A percentile compares a stretch with the other conserved stretches of the same genome.
These are phyloP conservation scores for Emydura subglobosa DNA, from an alignment of 2,113 vertebrate species.

Conservation along the genomic window DNA sequence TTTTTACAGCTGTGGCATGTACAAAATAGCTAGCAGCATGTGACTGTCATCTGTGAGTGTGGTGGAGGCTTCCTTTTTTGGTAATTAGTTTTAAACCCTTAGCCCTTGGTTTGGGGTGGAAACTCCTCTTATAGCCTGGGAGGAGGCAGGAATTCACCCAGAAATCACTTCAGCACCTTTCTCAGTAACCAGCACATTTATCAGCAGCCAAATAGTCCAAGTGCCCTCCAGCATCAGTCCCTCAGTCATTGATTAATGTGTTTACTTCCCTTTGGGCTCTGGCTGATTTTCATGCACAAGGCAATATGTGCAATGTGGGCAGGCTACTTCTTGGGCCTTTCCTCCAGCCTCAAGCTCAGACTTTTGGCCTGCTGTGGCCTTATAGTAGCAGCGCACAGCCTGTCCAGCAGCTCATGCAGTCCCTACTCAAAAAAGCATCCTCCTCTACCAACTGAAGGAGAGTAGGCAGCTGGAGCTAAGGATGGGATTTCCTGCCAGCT, in stretches of 20 bases:
- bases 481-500: not conserved
- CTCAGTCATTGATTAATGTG: not conserved
- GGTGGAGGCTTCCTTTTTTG: not conserved
- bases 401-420: not conserved
- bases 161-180: not conserved
- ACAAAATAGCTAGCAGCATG: not conserved
- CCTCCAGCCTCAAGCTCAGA: conserved; percentile 10
- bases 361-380: conserved; percentile 37
- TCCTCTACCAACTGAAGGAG: not conserved
- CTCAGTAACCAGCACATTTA: not conserved
- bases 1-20: not conserved
- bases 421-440: not conserved
- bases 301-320: not conserved
- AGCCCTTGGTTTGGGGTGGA: not conserved
- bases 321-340: not conserved
- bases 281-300: not conserved
- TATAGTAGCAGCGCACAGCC: conserved; percentile 38
- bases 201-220: not conserved
- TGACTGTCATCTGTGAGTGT: not conserved
- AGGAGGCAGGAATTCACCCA: not conserved
- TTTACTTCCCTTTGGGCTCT: not conserved
- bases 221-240: not conserved
- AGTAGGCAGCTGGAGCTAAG: not conserved
- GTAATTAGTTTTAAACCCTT: not conserved
- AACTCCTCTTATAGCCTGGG: not conserved